phyloP scores from a whole-genome alignment of 1,140 invertebrate genomes.

The Drosophila santomea region DNA sequence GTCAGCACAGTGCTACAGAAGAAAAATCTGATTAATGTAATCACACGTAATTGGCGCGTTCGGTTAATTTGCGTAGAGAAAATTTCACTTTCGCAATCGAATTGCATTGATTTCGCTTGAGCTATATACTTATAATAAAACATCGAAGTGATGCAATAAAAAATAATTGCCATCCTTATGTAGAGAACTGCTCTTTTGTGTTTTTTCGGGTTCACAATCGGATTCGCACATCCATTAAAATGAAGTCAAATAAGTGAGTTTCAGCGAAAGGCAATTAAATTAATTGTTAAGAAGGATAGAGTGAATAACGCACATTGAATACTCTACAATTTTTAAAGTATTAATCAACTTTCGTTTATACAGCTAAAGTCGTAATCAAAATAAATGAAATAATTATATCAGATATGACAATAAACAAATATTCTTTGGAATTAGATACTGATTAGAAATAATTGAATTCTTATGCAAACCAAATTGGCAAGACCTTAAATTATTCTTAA shows the following conservation, averaged over 20 bases:
- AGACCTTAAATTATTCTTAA: neutral
- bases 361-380: too few relatives aligned
- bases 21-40: slow-evolving; percentile 64
- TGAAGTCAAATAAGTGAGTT: slow-evolving; percentile 8
- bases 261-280: slow-evolving; percentile 8
- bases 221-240: slow-evolving; percentile 26
- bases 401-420: too few relatives aligned
- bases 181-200: slow-evolving; percentile 17
- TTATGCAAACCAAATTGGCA: too few relatives aligned
- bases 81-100: slow-evolving; percentile 54
- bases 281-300: slow-evolving; percentile 1
- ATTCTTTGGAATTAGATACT: too few relatives aligned
- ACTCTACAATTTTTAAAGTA: neutral
- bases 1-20: slow-evolving; percentile 51
- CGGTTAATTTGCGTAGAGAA: slow-evolving; percentile 31
- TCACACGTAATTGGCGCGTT: slow-evolving; percentile 57
- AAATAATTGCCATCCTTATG: slow-evolving; percentile 30
- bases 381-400: too few relatives aligned
- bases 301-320: neutral
- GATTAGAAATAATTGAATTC: too few relatives aligned
- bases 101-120: slow-evolving; percentile 21
- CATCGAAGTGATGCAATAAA: slow-evolving; percentile 16
- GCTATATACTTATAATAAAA: slow-evolving; percentile 14
- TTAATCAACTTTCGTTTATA: too few relatives aligned
- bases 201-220: slow-evolving; percentile 16